These are phyloP conservation scores for Chloroclysta siterata DNA, from an alignment of 2,888 invertebrate species.

Conservation along the genomic window DNA sequence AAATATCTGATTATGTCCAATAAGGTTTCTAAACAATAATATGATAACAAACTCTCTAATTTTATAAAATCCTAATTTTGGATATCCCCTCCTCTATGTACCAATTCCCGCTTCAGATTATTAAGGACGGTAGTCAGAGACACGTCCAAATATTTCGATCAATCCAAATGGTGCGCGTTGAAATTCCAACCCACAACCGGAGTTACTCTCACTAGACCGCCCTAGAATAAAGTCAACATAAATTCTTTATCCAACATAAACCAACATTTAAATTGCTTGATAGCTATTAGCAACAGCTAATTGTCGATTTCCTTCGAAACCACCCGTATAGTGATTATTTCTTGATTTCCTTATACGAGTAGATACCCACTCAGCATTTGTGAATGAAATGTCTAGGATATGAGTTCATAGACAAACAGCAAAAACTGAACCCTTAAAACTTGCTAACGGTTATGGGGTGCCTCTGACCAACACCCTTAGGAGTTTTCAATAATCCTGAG, in stretches of 20 bases:
- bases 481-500: no score
- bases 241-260: slow-evolving; percentile 5
- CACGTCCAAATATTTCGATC: no score
- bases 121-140: no score
- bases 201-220: no score
- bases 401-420: no score
- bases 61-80: not conserved
- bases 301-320: slow-evolving; percentile 31
- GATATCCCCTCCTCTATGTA: no score
- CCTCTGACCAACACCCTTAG: no score
- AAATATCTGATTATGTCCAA: not conserved
- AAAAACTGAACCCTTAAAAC: no score
- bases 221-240: slow-evolving; percentile 8
- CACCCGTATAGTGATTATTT: slow-evolving; percentile 17
- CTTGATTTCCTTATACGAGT: slow-evolving; percentile 32
- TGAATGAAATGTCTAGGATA: not conserved
- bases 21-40: not conserved
- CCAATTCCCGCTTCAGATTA: no score
- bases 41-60: not conserved
- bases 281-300: slow-evolving; percentile 22
- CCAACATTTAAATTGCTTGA: slow-evolving; percentile 15
- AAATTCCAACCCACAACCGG: no score
- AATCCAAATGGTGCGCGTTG: no score
- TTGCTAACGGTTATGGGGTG: no score
- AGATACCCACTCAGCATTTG: not conserved